These are phyloP conservation scores for Axinella damicornis DNA, from an alignment of 37 sponge, comb jelly and placozoan genomes.

Conservation along the genomic window DNA sequence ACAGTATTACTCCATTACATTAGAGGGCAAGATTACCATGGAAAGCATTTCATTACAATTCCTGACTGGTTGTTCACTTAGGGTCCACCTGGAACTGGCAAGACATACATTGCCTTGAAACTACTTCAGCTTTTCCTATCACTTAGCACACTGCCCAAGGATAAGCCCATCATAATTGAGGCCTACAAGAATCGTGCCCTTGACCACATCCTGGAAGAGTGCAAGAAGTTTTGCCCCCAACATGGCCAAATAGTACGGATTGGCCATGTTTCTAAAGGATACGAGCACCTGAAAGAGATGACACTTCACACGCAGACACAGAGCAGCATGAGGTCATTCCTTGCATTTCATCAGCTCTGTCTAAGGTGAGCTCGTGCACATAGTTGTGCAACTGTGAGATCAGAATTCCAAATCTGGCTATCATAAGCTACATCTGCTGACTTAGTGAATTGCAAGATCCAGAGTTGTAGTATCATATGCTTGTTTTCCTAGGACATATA, in stretches of 20 bases:
- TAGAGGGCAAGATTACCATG: no score
- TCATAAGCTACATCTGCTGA: no score
- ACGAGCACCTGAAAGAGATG: not conserved
- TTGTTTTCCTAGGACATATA: no score
- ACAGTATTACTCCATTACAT: no score
- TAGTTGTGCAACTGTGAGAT: no score
- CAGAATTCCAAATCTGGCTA: not conserved
- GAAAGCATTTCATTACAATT: no score
- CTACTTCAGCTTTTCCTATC: slow-evolving; percentile 40
- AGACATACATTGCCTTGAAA: slow-evolving; percentile 44
- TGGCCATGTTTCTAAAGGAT: slow-evolving; percentile 34
- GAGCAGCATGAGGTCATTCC: no score
- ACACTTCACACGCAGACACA: no score
- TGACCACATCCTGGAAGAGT: slow-evolving; percentile 14
- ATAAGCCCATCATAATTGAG: slow-evolving; percentile 28
- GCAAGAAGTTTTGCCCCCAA: slow-evolving; percentile 1
- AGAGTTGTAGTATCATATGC: no score
- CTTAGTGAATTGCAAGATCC: no score
- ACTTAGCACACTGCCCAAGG: slow-evolving; percentile 14
- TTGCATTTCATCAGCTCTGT: no score
- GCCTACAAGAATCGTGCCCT: slow-evolving; percentile 52
- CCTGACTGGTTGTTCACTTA: not conserved
- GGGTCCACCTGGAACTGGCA: slow-evolving; percentile 79
- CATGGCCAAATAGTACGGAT: slow-evolving; percentile 9
- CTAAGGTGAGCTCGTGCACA: no score